Evolutionary conservation across 2,888 invertebrate genomes (phyloP).

Genomic region (Drosophila paranaensis): DNA sequence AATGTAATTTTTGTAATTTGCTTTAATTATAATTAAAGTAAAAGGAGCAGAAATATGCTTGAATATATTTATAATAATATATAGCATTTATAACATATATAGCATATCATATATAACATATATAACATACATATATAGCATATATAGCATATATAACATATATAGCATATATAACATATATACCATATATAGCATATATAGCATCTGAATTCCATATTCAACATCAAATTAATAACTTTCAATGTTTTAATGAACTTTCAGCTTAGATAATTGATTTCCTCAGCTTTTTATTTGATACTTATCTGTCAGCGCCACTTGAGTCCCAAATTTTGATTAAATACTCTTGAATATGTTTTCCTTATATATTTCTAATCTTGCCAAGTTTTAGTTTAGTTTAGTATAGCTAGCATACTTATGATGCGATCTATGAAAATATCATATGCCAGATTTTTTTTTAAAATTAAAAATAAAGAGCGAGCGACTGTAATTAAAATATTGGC

Average conservation of each 20-base stretch:
- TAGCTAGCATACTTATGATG: not conserved
- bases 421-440: not conserved
- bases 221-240: not conserved
- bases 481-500: no score
- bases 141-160: no score
- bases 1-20: not conserved
- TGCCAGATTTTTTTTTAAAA: not conserved
- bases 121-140: no score
- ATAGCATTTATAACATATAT: no score
- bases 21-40: not conserved
- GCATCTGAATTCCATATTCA: not conserved
- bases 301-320: conserved; percentile 3
- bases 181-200: no score
- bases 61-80: no score
- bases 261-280: not conserved
- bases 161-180: no score
- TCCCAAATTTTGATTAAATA: not conserved
- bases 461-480: not conserved
- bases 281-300: not conserved
- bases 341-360: not conserved
- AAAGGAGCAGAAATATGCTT: no score
- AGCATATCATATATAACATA: no score
- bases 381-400: not conserved
- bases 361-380: not conserved
- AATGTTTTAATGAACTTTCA: not conserved